Percentiles rank a stretch among this genome's conserved stretches.
Conservation (phyloP, 2,113 vertebrate species). For the Pithys albifrons region DNA sequence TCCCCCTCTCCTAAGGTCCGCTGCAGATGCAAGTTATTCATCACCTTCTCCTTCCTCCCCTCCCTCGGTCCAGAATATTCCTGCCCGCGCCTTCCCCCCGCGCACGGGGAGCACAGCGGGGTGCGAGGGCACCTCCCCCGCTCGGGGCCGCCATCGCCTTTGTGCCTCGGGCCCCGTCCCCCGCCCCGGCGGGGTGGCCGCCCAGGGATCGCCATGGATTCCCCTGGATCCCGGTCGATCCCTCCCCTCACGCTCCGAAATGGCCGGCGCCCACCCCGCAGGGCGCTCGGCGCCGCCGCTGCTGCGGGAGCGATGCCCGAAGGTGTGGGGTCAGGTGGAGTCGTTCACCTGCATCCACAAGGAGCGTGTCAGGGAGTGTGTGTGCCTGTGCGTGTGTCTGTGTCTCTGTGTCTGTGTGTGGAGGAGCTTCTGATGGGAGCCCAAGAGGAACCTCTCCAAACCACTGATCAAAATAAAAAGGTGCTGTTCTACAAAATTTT, state of each 20-base stretch:
- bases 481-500: not conserved
- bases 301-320: not conserved
- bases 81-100: not conserved
- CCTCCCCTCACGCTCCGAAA: not conserved
- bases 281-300: too few species aligned
- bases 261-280: not conserved
- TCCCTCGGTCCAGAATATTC: conserved; percentile 62
- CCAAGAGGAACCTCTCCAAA: rapidly evolving
- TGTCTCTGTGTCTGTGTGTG: too few species aligned
- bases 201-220: too few species aligned
- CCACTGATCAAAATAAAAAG: not conserved
- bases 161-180: not conserved
- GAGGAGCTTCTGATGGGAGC: not conserved
- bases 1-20: not conserved
- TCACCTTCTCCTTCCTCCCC: conserved; percentile 4
- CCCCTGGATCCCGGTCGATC: too few species aligned
- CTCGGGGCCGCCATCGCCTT: not conserved
- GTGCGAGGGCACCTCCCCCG: not conserved
- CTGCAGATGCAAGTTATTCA: conserved; percentile 55
- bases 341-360: not conserved
- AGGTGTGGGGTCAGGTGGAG: not conserved
- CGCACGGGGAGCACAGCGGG: not conserved
- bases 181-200: not conserved
- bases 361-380: rapidly evolving
- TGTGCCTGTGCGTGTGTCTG: too few species aligned